Percentiles rank a stretch among this genome's conserved stretches.
These are phyloP conservation scores for Eupleurogrammus muticus DNA, from an alignment of 2,797 vertebrate species.

Conservation along the genomic window DNA sequence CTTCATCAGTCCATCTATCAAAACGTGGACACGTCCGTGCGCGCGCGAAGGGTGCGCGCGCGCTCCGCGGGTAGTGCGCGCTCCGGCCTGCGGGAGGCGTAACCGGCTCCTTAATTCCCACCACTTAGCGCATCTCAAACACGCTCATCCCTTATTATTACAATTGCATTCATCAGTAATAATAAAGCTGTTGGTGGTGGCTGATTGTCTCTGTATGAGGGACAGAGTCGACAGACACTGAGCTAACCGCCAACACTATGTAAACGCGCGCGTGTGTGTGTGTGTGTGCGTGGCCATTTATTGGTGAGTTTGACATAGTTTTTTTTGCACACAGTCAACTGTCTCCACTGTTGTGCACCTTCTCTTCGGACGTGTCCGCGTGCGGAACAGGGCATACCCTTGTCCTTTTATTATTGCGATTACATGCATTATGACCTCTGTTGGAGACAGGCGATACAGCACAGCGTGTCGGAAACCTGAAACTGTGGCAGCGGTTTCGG, in stretches of 20 bases:
- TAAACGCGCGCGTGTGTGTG: not conserved
- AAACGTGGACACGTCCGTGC: slow-evolving; percentile 37
- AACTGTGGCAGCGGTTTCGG: slow-evolving; percentile 56
- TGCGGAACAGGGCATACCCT: slow-evolving; percentile 36
- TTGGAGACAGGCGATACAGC: slow-evolving; percentile 65
- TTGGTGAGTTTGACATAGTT: slow-evolving; percentile 15
- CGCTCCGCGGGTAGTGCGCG: slow-evolving; percentile 60
- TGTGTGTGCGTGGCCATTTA: not conserved
- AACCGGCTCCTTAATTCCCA: slow-evolving; percentile 48
- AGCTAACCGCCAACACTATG: slow-evolving; percentile 9
- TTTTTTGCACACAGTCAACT: slow-evolving; percentile 7
- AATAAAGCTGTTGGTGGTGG: slow-evolving; percentile 40
- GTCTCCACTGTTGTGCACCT: slow-evolving; percentile 11
- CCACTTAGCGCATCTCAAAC: slow-evolving; percentile 49
- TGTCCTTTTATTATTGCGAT: slow-evolving; percentile 62
- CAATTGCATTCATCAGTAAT: slow-evolving; percentile 42
- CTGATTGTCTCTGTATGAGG: slow-evolving; percentile 30
- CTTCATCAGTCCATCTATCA: slow-evolving; percentile 48
- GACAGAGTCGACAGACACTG: slow-evolving; percentile 37
- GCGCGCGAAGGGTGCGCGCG: slow-evolving; percentile 15
- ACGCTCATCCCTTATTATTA: slow-evolving; percentile 45
- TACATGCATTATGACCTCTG: slow-evolving; percentile 74
- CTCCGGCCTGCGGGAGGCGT: slow-evolving; percentile 78
- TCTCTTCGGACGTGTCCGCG: slow-evolving; percentile 21
- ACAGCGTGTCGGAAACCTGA: slow-evolving; percentile 56